A percentile compares a stretch with the other conserved stretches of the same genome.
Evolutionary conservation across 2,888 invertebrate genomes (phyloP).

Genomic region (Pinctada fucata): DNA sequence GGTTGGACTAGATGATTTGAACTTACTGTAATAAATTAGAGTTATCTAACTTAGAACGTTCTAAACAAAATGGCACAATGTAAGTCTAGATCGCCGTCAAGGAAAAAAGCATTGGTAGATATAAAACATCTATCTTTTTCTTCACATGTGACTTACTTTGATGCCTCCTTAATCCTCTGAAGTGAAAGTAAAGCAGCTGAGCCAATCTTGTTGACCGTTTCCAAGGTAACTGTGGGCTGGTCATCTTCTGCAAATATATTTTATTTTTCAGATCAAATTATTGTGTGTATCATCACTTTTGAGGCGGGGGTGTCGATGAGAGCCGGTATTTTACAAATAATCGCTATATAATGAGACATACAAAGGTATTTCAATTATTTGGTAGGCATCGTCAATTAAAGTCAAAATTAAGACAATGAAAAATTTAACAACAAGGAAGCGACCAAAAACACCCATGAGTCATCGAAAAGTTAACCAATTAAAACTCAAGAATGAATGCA

Average conservation of each 20-base stretch:
- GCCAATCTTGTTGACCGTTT: conserved; percentile 68
- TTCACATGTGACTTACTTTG: conserved; percentile 62
- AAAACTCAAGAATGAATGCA: too few relatives aligned
- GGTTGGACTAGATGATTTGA: conserved; percentile 27
- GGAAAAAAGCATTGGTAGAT: not conserved
- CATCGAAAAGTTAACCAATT: too few relatives aligned
- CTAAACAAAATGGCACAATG: not conserved
- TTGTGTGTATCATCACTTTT: not conserved
- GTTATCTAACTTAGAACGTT: too few relatives aligned
- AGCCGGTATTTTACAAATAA: too few relatives aligned
- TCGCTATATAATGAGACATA: too few relatives aligned
- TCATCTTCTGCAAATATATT: conserved; percentile 58
- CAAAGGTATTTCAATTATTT: too few relatives aligned
- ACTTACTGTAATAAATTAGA: conserved; percentile 18
- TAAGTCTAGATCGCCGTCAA: not conserved
- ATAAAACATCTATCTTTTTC: not conserved
- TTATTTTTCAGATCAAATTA: not conserved
- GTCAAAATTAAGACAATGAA: too few relatives aligned
- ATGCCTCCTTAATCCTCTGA: conserved; percentile 69
- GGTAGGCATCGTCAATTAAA: too few relatives aligned
- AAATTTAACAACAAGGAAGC: too few relatives aligned
- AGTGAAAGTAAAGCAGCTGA: conserved; percentile 67
- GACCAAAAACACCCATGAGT: too few relatives aligned
- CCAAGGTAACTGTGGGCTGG: conserved; percentile 60
- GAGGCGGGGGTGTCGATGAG: not conserved